Conservation (phyloP, 1,140 invertebrate genomes). For the Cylas formicarius region DNA sequence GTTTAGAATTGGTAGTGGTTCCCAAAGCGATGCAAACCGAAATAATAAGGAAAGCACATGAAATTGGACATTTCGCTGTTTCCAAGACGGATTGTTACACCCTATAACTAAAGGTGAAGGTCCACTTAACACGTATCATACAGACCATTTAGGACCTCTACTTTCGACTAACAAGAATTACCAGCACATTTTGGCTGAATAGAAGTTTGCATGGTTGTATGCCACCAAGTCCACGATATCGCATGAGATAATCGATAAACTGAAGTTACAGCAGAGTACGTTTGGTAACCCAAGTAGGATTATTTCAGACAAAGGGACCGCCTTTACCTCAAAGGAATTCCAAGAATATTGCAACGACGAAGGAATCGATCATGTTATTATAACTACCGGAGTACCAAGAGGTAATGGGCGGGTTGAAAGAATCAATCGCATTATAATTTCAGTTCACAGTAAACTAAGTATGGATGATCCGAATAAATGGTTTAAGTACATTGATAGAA, state of each 20-base stretch:
- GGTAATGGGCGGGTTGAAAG: constrained; percentile 37
- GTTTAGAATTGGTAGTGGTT: constrained; percentile 11
- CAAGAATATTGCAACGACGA: constrained; percentile 29
- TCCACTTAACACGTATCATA: constrained; percentile 33
- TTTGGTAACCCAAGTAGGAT: constrained; percentile 39
- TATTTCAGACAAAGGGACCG: constrained; percentile 36
- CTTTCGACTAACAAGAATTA: constrained; percentile 36
- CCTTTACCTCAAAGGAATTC: constrained; percentile 38
- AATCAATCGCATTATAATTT: constrained; percentile 31
- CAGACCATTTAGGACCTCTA: constrained; percentile 40
- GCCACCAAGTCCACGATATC: constrained; percentile 34
- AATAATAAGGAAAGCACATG: constrained; percentile 12
- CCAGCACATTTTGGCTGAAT: constrained; percentile 38
- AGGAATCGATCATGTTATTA: constrained; percentile 26
- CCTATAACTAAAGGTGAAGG: constrained; percentile 26
- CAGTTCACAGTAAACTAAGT: constrained; percentile 30
- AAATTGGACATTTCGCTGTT: constrained; percentile 20
- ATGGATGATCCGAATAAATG: constrained; percentile 28
- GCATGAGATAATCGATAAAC: constrained; percentile 27
- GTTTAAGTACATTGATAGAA: constrained; percentile 30
- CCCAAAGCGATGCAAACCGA: constrained; percentile 15
- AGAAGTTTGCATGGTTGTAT: constrained; percentile 41
- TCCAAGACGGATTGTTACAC: constrained; percentile 36
- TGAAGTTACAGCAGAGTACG: constrained; percentile 8
- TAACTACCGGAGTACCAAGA: constrained; percentile 34